A percentile compares a stretch with the other conserved stretches of the same genome.
Evolutionary conservation across 2,113 vertebrate species (phyloP).

Genomic region (Solea senegalensis): DNA sequence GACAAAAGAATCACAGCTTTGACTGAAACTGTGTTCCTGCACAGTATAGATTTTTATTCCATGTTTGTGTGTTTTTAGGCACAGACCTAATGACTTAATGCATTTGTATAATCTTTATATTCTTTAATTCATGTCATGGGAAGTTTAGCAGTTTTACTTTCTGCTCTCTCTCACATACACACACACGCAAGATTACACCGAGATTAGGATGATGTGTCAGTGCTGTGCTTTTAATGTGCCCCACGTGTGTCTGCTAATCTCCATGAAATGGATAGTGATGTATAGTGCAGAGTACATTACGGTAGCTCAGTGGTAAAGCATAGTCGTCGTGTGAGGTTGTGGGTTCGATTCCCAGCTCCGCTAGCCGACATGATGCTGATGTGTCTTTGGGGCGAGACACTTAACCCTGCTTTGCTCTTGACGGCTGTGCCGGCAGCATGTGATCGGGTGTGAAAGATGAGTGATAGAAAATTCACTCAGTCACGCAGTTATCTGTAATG

Average conservation of each 20-base stretch:
- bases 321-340: too few species aligned
- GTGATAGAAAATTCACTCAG: too few species aligned
- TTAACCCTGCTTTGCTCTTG: too few species aligned
- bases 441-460: too few species aligned
- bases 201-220: slow-evolving; percentile 54
- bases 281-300: too few species aligned
- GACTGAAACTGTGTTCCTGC: slow-evolving; percentile 19
- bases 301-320: too few species aligned
- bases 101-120: slow-evolving; percentile 41
- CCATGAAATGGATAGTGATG: slow-evolving; percentile 42
- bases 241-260: slow-evolving; percentile 53
- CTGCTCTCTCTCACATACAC: slow-evolving; percentile 7
- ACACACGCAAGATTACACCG: neutral
- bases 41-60: neutral
- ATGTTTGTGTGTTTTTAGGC: slow-evolving; percentile 14
- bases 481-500: too few species aligned
- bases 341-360: too few species aligned
- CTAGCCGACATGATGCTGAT: too few species aligned
- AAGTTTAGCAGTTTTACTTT: slow-evolving; percentile 25
- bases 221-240: slow-evolving; percentile 65
- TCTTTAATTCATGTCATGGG: slow-evolving; percentile 30
- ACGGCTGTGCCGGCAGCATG: too few species aligned
- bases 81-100: slow-evolving; percentile 1
- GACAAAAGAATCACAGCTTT: slow-evolving; percentile 47
- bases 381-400: too few species aligned